Conservation (phyloP, 2,888 invertebrate species). For the Entomobrya proxima region DNA sequence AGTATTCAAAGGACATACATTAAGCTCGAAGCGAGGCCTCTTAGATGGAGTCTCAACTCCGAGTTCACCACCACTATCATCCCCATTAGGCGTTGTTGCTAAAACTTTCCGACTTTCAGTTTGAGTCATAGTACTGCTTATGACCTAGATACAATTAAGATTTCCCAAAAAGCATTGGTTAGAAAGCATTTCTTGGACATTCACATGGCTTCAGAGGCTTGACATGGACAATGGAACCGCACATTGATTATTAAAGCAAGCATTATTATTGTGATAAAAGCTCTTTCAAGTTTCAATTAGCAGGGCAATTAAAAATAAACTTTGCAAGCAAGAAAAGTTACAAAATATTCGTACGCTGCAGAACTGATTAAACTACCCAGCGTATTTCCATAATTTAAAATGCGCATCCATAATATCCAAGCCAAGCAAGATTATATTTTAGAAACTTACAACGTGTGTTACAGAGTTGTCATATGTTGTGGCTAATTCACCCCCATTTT, state of each 20-base stretch:
- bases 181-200: slow-evolving; percentile 36
- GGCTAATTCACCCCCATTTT: slow-evolving; percentile 83
- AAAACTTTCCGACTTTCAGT: slow-evolving; percentile 58
- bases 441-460: slow-evolving; percentile 91
- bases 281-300: neutral
- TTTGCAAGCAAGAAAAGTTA: too few species aligned
- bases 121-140: slow-evolving; percentile 59
- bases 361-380: too few species aligned
- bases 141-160: slow-evolving; percentile 56
- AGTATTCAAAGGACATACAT: slow-evolving; percentile 66
- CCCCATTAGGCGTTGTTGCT: slow-evolving; percentile 55
- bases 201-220: neutral
- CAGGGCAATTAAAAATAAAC: neutral
- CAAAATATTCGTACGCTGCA: too few species aligned
- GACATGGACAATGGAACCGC: neutral
- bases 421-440: neutral
- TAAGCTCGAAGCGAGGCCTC: slow-evolving; percentile 74
- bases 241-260: neutral
- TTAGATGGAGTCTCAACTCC: slow-evolving; percentile 71
- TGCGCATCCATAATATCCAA: neutral
- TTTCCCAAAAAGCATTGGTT: slow-evolving; percentile 45
- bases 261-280: neutral
- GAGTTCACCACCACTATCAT: slow-evolving; percentile 48
- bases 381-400: too few species aligned
- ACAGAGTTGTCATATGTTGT: slow-evolving; percentile 87